Conservation (phyloP, 2,888 invertebrate genomes). For the Cepaea hortensis region DNA sequence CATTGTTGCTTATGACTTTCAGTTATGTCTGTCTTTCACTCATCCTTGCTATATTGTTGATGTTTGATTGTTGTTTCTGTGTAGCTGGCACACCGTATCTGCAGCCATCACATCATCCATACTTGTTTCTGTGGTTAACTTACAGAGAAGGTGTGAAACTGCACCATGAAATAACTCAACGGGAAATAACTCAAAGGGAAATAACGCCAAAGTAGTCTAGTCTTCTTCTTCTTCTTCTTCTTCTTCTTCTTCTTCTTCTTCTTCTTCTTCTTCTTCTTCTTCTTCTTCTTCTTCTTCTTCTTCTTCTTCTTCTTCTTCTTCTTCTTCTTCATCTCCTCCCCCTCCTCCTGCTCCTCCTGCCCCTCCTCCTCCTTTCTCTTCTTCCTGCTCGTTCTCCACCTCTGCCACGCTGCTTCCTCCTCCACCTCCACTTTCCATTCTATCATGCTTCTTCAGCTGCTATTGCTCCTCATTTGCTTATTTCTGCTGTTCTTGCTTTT, state of each 20-base stretch:
- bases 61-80: too few relatives aligned
- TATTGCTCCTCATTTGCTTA: background rate
- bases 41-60: too few relatives aligned
- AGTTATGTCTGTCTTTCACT: too few relatives aligned
- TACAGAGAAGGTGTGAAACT: too few relatives aligned
- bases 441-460: background rate
- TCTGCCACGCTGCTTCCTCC: background rate
- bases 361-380: slow-evolving; percentile 29
- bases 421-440: background rate
- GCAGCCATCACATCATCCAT: too few relatives aligned
- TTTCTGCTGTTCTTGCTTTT: too few relatives aligned
- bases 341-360: slow-evolving; percentile 22
- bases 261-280: slow-evolving; percentile 19
- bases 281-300: slow-evolving; percentile 2
- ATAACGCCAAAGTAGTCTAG: too few relatives aligned
- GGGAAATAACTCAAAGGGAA: too few relatives aligned
- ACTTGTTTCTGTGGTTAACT: too few relatives aligned
- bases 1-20: too few relatives aligned
- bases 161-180: too few relatives aligned
- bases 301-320: slow-evolving; percentile 30
- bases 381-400: slow-evolving; percentile 20
- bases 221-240: background rate
- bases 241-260: slow-evolving; percentile 16
- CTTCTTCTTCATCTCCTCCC: slow-evolving; percentile 23
- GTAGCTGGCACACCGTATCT: too few relatives aligned